A percentile compares a stretch with the other conserved stretches of the same genome.
phyloP scores from a whole-genome alignment of 2,113 vertebrate species.

The Tenrec ecaudatus region DNA sequence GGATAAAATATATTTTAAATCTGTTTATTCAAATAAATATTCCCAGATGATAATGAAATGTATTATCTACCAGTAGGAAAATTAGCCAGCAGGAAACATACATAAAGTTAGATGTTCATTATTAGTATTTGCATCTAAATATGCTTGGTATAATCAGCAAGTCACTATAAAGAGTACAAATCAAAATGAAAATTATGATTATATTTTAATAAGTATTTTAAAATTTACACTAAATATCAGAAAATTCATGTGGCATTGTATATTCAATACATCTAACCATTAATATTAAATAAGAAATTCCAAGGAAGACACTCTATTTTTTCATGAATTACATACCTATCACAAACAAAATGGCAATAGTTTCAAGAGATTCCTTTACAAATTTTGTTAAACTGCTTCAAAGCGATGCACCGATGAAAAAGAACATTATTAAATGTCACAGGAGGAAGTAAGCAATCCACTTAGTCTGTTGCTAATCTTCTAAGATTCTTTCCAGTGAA shows the following conservation, averaged over 20 bases:
- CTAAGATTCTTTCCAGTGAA: conserved; percentile 74
- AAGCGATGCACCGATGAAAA: conserved; percentile 66
- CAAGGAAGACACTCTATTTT: not conserved
- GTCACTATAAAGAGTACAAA: not conserved
- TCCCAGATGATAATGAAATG: not conserved
- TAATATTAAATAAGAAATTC: not conserved
- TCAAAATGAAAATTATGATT: not conserved
- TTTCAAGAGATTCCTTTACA: conserved; percentile 60
- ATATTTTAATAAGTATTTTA: not conserved
- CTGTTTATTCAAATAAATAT: not conserved
- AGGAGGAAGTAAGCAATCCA: conserved; percentile 80
- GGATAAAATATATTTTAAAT: not conserved
- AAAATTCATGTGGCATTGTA: not conserved
- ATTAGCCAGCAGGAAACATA: not conserved
- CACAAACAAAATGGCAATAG: not conserved
- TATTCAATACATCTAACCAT: not conserved
- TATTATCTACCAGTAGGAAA: not conserved
- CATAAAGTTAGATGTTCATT: not conserved
- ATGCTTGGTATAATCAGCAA: not conserved
- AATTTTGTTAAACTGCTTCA: conserved; percentile 67
- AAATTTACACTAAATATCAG: not conserved
- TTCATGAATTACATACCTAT: not conserved
- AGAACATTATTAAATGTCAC: conserved; percentile 81
- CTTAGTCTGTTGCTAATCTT: conserved; percentile 81
- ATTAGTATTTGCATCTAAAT: not conserved